Evolutionary conservation across 2,888 invertebrate genomes (phyloP).

Genomic region (Lysandra bellargus): DNA sequence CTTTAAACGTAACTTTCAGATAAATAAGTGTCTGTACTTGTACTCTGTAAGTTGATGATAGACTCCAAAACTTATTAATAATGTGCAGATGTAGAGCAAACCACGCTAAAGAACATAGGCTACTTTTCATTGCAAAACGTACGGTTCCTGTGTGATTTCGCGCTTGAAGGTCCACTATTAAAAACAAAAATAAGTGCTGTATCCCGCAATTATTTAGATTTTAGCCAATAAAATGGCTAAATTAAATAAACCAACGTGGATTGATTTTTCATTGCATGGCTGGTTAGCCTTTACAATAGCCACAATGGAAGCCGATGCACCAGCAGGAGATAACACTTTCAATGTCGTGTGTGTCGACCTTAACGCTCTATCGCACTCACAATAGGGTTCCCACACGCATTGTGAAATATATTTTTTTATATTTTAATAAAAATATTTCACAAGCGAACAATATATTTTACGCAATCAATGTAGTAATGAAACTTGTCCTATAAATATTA

Average conservation of each 20-base stretch:
- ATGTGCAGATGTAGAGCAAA: too few species aligned
- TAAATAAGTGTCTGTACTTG: too few species aligned
- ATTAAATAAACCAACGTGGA: neutral
- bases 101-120: too few species aligned
- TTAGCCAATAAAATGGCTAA: too few species aligned
- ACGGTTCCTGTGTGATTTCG: too few species aligned
- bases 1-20: too few species aligned
- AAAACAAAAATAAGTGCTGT: too few species aligned
- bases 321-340: neutral
- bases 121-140: too few species aligned
- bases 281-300: neutral
- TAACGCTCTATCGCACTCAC: neutral
- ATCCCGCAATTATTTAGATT: too few species aligned
- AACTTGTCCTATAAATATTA: neutral
- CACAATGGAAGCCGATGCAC: neutral
- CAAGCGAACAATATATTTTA: slow-evolving; percentile 12
- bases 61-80: too few species aligned
- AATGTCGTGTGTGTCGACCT: slow-evolving; percentile 15
- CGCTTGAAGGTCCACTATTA: too few species aligned
- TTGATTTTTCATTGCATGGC: neutral
- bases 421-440: slow-evolving; percentile 1
- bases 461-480: slow-evolving; percentile 1
- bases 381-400: slow-evolving; percentile 25
- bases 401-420: slow-evolving; percentile 17
- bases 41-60: too few species aligned